Base-by-base conservation (phyloP, 2,113 vertebrate genomes). In the Pipra filicauda region DNA sequence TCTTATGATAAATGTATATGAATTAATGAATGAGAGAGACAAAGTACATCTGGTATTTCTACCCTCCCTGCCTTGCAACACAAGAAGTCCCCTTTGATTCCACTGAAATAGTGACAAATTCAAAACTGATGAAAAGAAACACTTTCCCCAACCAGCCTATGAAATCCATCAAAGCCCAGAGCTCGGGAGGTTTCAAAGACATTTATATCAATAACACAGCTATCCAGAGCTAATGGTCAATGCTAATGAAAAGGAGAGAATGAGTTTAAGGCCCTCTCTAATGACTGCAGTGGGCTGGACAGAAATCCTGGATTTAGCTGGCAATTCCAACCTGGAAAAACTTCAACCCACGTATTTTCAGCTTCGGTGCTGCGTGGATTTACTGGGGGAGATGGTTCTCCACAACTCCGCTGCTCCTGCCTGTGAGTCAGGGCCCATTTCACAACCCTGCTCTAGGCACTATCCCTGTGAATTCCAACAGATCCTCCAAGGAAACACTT, bases 181-280 rank as follows among this genome's bases (percentile, higher is more conserved):
- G 89, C 94, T 96, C 30, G 1, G 74, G 85, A 91, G 93, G 64
- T 94, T 94, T 91, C 95, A 93, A 55, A 95, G 93, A 83, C 94
- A 93, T 97, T 96, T 96, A 79, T 97, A 95, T 96, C 94, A 94
- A 95, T 96, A 96, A 91, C 78, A 69, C 2, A 0, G 85, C 81
- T 93, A 92, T 85, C 85, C 91, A 43, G 89, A 93, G 81, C 79
- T 96, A 94, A 93, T 95, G 87, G 85, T 77, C 94, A 96, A 44
- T 62, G 75, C 95, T 91, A 96, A 96, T 93, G 95, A 95, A 96
- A 93, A 96, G 93, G 35, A 94, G 94, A 97, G 80, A 95, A 97
- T 48, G 94, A 91, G 82, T 88, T 95, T 90, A 97, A 93, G 51
- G 88, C 90, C 83, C 61, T 90, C 87, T 96, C 71, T 93, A 88